phyloP scores from a whole-genome alignment of 2,888 invertebrate genomes.

The Cosmia trapezina region DNA sequence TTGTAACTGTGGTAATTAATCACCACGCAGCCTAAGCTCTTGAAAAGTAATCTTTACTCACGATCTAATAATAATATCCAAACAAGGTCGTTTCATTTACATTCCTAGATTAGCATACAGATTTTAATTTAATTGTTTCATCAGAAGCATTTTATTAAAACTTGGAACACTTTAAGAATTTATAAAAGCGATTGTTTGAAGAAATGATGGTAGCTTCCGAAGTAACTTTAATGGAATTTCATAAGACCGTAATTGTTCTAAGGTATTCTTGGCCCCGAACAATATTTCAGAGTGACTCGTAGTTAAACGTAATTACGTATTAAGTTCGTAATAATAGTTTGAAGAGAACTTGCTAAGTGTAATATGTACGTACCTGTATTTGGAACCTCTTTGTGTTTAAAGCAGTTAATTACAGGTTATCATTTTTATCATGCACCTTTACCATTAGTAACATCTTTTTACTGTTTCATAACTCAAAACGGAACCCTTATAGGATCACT shows the following conservation, averaged over 20 bases:
- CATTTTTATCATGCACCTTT: background rate
- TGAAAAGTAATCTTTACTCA: background rate
- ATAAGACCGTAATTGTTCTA: conserved; percentile 21
- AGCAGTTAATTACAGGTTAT: no score
- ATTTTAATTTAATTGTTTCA: conserved; percentile 34
- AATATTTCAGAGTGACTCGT: conserved; percentile 16
- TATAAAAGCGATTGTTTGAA: conserved; percentile 29
- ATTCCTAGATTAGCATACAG: conserved; percentile 21
- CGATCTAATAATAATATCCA: background rate
- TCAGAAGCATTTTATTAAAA: conserved; percentile 41
- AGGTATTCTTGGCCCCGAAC: conserved; percentile 3
- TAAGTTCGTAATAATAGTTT: conserved; percentile 19
- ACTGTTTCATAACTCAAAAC: no score
- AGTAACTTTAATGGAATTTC: conserved; percentile 35
- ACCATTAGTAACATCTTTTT: no score
- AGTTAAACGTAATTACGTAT: background rate
- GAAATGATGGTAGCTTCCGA: conserved; percentile 8
- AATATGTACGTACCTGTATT: background rate
- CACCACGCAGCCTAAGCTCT: background rate
- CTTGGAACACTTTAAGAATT: conserved; percentile 23
- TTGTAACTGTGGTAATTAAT: background rate
- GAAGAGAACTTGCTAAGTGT: background rate
- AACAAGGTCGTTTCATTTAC: conserved; percentile 20
- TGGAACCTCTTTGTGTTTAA: background rate
- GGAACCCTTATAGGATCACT: no score